These are phyloP conservation scores for Junonia oenone DNA, from an alignment of 2,888 invertebrate genomes.

Conservation along the genomic window DNA sequence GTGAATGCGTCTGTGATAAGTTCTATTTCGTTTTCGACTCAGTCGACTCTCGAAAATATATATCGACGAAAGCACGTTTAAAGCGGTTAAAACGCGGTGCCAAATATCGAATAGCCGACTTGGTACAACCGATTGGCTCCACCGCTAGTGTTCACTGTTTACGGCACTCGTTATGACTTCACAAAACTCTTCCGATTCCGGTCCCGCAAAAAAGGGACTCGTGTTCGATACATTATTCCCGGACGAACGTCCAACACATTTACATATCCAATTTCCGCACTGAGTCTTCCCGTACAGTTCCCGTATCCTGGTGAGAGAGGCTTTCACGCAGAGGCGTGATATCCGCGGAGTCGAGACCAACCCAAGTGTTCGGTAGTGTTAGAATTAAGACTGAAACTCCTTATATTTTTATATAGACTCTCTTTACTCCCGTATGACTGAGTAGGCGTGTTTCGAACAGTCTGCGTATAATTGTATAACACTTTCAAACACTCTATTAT, in stretches of 20 bases:
- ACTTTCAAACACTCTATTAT: no score
- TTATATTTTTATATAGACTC: conserved; percentile 10
- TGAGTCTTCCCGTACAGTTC: not conserved
- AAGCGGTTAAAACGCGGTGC: not conserved
- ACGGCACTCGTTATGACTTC: not conserved
- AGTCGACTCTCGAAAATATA: not conserved
- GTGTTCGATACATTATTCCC: not conserved
- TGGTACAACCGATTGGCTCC: not conserved
- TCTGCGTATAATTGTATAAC: not conserved
- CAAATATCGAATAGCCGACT: not conserved
- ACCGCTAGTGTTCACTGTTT: not conserved
- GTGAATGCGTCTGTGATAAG: conserved; percentile 11
- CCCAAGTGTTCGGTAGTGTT: not conserved
- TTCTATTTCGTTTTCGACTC: not conserved
- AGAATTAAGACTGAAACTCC: conserved; percentile 5
- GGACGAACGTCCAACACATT: not conserved
- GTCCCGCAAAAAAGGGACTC: not conserved
- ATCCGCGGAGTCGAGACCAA: not conserved
- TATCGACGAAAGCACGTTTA: not conserved
- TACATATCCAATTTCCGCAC: not conserved
- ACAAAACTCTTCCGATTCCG: not conserved
- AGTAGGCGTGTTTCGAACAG: not conserved
- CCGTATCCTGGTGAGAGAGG: not conserved
- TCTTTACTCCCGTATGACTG: not conserved
- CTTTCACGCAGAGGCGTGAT: not conserved